Conservation (phyloP, 2,113 vertebrate genomes). For the Microtus ochrogaster region DNA sequence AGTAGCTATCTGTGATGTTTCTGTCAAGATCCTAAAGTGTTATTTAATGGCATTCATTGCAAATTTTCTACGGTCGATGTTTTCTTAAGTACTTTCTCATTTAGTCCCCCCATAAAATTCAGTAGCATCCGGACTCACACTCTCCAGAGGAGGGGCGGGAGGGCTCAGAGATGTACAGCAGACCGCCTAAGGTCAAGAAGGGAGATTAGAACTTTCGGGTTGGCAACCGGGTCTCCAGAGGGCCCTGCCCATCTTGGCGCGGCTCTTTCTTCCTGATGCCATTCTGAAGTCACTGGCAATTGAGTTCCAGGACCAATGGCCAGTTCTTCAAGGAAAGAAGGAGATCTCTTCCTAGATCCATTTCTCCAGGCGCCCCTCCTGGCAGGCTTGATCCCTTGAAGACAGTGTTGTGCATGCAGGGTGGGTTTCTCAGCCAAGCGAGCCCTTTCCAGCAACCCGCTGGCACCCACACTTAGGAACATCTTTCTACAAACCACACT, state of each 20-base stretch:
- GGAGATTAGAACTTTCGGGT: too few relatives aligned
- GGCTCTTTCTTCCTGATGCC: background rate
- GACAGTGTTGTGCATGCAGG: background rate
- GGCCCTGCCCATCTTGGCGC: background rate
- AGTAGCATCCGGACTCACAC: background rate
- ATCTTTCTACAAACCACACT: background rate
- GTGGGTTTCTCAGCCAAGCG: background rate
- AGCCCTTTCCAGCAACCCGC: constrained; percentile 26
- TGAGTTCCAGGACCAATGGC: background rate
- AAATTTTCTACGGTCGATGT: background rate
- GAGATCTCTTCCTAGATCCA: background rate
- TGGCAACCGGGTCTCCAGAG: background rate
- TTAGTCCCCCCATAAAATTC: background rate
- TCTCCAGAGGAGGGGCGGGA: background rate
- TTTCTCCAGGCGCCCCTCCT: background rate
- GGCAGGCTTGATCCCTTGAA: background rate
- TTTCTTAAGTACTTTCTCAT: background rate
- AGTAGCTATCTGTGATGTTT: constrained; percentile 12
- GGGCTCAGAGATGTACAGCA: background rate
- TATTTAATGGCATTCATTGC: background rate
- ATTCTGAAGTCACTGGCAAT: background rate
- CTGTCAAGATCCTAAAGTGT: background rate
- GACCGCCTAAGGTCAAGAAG: background rate
- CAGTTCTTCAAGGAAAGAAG: background rate
- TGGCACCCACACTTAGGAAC: background rate